phyloP scores from a whole-genome alignment of 2,113 vertebrate species.

The Gasterosteus aculeatus region DNA sequence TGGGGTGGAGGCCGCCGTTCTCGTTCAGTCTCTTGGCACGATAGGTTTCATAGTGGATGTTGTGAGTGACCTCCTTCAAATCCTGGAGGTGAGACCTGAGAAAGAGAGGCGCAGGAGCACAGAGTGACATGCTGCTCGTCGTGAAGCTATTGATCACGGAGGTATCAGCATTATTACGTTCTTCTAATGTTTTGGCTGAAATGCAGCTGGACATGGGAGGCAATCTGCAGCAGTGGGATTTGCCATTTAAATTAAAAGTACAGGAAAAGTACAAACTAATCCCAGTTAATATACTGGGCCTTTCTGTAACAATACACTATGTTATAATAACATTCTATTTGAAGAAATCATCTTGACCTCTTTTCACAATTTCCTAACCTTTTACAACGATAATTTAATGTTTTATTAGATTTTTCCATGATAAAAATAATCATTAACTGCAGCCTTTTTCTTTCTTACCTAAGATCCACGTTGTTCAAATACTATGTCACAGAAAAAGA shows the following conservation, averaged over 20 bases:
- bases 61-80: slow-evolving; percentile 98
- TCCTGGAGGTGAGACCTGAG: slow-evolving; percentile 96
- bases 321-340: neutral
- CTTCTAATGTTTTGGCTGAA: neutral
- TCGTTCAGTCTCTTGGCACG: slow-evolving; percentile 95
- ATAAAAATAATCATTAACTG: neutral
- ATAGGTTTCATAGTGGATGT: slow-evolving; percentile 98
- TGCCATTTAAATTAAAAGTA: neutral
- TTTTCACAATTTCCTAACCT: neutral
- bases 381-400: neutral
- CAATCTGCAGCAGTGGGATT: neutral
- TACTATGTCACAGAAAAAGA: neutral
- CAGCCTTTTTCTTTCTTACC: neutral
- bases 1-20: slow-evolving; percentile 92
- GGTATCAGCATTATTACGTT: neutral
- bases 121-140: neutral
- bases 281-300: neutral
- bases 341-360: neutral
- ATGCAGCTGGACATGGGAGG: neutral
- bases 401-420: neutral
- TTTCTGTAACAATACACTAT: neutral
- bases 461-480: neutral
- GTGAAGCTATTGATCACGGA: neutral
- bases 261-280: neutral
- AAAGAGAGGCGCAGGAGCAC: neutral